Base-by-base conservation (phyloP, 1,140 invertebrate genomes). In the Tenebrio molitor region DNA sequence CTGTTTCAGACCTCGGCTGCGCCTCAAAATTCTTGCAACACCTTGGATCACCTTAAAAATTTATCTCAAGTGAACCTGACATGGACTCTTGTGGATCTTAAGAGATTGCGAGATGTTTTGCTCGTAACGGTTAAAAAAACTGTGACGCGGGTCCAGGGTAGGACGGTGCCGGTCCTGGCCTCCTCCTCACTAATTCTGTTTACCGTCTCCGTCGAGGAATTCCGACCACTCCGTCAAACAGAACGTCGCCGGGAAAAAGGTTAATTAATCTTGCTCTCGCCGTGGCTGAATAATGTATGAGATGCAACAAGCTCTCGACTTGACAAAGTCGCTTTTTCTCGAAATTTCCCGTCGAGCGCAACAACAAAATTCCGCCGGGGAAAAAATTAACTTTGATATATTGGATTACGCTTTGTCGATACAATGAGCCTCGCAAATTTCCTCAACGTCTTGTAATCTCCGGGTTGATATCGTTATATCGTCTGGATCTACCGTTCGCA, bases 371-470 rank as follows among this genome's bases (percentile, higher is more conserved):
- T 25, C 14, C 23, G 25, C 25, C 25, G 3, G 19, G 16, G n/a
- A 34, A 39, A 39, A 65, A 65, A 65, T 65, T 65, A 25, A 10
- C 10, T 65, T 65, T 39, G 34, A 65, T 39, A 65, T 65, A 65
- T 65, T 65, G 39, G 12, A 65, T 65, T 65, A 65, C 63, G 33
- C 39, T 58, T 65, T 34, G 63, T 65, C 63, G 63, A 65, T 65
- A 65, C 39, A 65, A 65, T 65, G 17, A 65, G 39, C 33, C n/a
- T 65, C 63, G 63, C 34, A 65, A 36, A 64, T 41, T 64, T 64
- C 25, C 62, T 64, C 25, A 23, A 44, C 63, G 63, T 65, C 63
- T 65, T 65, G 63, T 65, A 65, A 65, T 65, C 63, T 65, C 63
- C 63, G 63, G 10, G n/a, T 12, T 65, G 63, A 65, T 65, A 7